Percentiles rank a stretch among this genome's conserved stretches.
Conservation (phyloP, 2,888 invertebrate species). For the Sepioteuthis lessoniana region DNA sequence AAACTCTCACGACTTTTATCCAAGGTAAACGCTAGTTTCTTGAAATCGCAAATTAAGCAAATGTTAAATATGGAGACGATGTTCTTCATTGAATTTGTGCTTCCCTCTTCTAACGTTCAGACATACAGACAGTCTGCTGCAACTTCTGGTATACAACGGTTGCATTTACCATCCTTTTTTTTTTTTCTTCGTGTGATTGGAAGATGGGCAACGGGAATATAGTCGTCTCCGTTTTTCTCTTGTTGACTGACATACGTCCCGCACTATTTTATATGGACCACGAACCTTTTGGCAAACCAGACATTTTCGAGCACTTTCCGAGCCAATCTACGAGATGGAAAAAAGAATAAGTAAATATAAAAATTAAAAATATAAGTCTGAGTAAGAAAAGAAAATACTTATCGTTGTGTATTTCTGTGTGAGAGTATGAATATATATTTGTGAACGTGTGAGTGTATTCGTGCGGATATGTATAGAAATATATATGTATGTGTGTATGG, state of each 20-base stretch:
- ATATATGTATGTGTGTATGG: too few species aligned
- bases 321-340: neutral
- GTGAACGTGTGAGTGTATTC: too few species aligned
- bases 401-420: neutral
- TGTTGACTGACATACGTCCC: neutral
- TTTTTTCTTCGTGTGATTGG: neutral
- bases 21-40: neutral
- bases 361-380: neutral
- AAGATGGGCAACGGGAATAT: neutral
- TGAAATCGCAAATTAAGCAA: neutral
- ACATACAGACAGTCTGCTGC: neutral
- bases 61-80: neutral
- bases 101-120: neutral
- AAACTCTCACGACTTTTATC: neutral
- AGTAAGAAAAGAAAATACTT: neutral
- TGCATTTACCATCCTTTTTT: neutral
- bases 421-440: too few species aligned
- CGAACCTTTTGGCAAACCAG: neutral
- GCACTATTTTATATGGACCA: neutral
- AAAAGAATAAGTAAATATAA: neutral
- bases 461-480: too few species aligned
- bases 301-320: neutral
- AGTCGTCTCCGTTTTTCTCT: neutral
- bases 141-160: neutral
- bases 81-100: neutral